These are phyloP conservation scores for Lasiurus cinereus DNA, from an alignment of 2,113 vertebrate species.

Conservation along the genomic window DNA sequence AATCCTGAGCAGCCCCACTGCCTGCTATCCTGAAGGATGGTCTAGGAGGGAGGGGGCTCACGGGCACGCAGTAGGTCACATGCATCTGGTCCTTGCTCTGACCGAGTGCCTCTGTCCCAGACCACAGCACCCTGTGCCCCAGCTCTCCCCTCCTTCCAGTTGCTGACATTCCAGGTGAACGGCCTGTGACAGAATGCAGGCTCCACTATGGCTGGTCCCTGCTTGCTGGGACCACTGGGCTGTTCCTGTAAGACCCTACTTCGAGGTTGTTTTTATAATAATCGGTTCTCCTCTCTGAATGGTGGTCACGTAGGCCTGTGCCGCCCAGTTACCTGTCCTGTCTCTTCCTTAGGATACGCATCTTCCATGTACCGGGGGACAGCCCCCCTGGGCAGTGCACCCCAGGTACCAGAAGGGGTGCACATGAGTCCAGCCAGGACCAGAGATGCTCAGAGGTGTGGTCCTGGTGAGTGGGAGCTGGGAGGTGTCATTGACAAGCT, in stretches of 20 bases:
- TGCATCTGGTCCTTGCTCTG: background rate
- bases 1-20: background rate
- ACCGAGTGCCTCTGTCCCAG: background rate
- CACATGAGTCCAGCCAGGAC: background rate
- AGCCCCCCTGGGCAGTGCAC: background rate
- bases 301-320: background rate
- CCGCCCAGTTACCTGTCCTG: background rate
- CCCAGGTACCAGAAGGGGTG: background rate
- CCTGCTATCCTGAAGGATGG: background rate
- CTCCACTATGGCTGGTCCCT: background rate
- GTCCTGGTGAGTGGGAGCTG: background rate
- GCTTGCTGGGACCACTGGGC: background rate
- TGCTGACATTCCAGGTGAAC: background rate
- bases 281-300: background rate
- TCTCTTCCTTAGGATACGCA: background rate
- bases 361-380: background rate
- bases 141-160: background rate
- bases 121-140: background rate
- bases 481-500: background rate
- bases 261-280: background rate
- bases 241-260: background rate
- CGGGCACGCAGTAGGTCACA: background rate
- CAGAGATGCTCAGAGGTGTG: background rate
- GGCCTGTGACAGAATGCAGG: background rate
- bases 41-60: background rate